Evolutionary conservation across 1,140 invertebrate species (phyloP), one percentile per base, ranked within the genome.

Genomic region (Procambarus virginalis): DNA sequence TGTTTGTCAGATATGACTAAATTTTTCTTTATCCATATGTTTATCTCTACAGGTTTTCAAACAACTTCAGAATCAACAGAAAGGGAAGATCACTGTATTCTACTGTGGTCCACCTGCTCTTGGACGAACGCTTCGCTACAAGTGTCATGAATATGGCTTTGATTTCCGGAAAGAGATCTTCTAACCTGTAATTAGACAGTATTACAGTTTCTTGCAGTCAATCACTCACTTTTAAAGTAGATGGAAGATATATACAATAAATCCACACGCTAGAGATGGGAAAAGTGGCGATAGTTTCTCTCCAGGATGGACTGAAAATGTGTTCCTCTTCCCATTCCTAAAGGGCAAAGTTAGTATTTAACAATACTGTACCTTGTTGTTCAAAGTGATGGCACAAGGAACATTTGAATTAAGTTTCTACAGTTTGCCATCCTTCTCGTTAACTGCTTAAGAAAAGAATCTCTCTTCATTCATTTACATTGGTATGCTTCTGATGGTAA

Each of bases 71-170:
- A 96, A 96, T 92, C 96, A 97, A 93, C 96, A 97, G 91, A 97
- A 98, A 93, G 98, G 98, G 64, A 98, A 98, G 94, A 96, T 99
- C 0, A 99, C 98, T 0, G 97, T 99, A 0, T 99, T 99, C 94
- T 99, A 98, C 94, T 99, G 98, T 94, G 98, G 98, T 0, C 97
- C 97, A 1, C 97, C 98, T 0, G 96, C 97, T 91, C 94, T 99
- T 2, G 97, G 96, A 9, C 96, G 96, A 92, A 96, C 96, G 22
- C 94, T 99, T 34, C 95, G 97, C 89, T 95, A 97, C 85, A 98
- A 97, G 93, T 99, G 97, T 93, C 96, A 97, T 93, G 96, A 98
- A 93, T 98, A 97, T 93, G 97, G 97, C 68, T 99, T 99, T 93
- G 96, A 95, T 91, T 99, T 99, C 94, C 95, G 97, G 91, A 99